Conservation (phyloP, 2,797 vertebrate species). For the Momotus momota region DNA sequence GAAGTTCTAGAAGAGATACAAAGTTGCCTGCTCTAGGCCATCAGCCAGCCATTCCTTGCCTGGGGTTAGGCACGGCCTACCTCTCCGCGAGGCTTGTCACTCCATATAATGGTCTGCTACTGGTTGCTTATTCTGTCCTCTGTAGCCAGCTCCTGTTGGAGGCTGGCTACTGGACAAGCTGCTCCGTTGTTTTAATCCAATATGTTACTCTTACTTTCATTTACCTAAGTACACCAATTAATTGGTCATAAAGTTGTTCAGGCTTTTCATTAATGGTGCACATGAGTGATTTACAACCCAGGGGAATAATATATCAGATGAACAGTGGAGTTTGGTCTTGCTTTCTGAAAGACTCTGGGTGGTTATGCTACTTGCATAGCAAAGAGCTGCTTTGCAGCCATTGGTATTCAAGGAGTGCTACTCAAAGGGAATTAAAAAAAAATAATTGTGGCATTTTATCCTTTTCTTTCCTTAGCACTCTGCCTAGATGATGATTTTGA, state of each 20-base stretch:
- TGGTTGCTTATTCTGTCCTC: neutral
- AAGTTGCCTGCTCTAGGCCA: conserved; percentile 25
- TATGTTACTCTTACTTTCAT: neutral
- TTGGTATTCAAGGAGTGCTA: neutral
- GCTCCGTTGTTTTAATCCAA: neutral
- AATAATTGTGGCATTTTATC: neutral
- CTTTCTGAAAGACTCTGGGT: neutral
- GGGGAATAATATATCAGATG: neutral
- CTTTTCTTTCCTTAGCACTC: neutral
- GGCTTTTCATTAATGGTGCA: neutral
- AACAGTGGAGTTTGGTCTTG: neutral
- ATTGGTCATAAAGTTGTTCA: neutral
- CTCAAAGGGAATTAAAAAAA: neutral
- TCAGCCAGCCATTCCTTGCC: neutral
- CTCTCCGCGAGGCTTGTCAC: conserved; percentile 1
- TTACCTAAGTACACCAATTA: conserved; percentile 21
- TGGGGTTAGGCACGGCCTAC: conserved; percentile 6
- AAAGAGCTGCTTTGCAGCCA: neutral
- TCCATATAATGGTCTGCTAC: neutral
- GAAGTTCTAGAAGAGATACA: neutral
- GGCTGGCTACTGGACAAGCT: neutral
- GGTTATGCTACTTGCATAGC: neutral
- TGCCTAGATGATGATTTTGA: neutral
- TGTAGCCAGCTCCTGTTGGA: neutral
- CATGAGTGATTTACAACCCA: neutral